Base-by-base conservation (phyloP, 1,140 invertebrate species). In the Drosophila persimilis region DNA sequence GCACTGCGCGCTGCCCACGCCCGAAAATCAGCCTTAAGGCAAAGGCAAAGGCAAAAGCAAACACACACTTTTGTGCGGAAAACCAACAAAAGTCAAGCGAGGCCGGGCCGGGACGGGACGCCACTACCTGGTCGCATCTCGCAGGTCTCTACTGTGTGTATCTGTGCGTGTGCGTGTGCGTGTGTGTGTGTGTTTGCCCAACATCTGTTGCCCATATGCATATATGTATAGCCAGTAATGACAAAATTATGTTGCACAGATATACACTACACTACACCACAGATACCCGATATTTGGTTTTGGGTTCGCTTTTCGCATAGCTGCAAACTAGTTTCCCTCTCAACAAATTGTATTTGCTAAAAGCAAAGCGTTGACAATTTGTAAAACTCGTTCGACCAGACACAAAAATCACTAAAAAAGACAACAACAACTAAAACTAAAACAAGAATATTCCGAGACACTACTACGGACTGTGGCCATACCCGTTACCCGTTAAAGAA, bases 231-330 rank as follows among this genome's bases (percentile, higher is more conserved):
- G 50, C 44, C 26, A 65, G 51, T 88, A 88, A 88, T 88, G 83
- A 88, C 83, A 88, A 88, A 88, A 88, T 88, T 88, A 89, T 88
- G 83, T 88, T 86, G 83, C 78, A 84, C 80, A 83, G 64, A 66
- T 57, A 64, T 44, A 60, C 53, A 75, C 35, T 11, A 39, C 11
- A 39, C 31, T 31, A 8, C 29, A 45, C 56, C 72, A 56, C 47
- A 65, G 70, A 58, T 67, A 75, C 22, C 63, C 52, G 51, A 70
- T 35, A 44, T 6, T 13, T 6, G 2, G 6, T 45, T 29, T 69
- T 57, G 35, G 51, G 48, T 69, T 65, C 13, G 35, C 11, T 13
- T 13, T 13, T 39, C 35, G 58, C 26, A 58, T 74, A 59, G 51
- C 62, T 69, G 74, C 72, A 88, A 89, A 88, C 83, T 88, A 88